Conservation (phyloP, 2,888 invertebrate species). For the Andrena camellia region DNA sequence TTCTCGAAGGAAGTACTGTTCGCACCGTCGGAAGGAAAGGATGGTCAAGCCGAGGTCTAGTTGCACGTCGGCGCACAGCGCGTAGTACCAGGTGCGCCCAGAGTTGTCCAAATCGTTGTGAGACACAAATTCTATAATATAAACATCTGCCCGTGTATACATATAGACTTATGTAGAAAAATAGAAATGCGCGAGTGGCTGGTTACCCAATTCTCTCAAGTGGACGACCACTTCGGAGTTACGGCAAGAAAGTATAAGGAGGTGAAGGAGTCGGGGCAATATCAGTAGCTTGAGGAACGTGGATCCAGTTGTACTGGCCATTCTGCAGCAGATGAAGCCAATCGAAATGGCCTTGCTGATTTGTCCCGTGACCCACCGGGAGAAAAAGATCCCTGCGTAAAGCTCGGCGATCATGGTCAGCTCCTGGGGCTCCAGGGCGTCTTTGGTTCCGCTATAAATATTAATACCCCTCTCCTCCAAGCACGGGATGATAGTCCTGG, state of each 20-base stretch:
- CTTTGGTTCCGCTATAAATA: conserved; percentile 82
- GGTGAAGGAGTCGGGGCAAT: conserved; percentile 83
- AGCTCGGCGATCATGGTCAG: conserved; percentile 84
- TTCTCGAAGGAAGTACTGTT: conserved; percentile 86
- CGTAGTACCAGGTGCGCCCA: conserved; percentile 88
- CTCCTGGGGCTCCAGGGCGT: conserved; percentile 84
- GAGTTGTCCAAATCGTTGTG: conserved; percentile 80
- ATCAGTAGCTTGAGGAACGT: conserved; percentile 78
- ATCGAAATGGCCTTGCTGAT: conserved; percentile 82
- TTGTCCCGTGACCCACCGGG: conserved; percentile 84
- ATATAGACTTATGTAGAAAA: too few relatives aligned
- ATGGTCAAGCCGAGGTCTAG: conserved; percentile 88
- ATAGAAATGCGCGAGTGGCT: too few relatives aligned
- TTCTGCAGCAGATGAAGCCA: conserved; percentile 83
- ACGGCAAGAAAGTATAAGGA: conserved; percentile 82
- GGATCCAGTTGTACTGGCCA: conserved; percentile 82
- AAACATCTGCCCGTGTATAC: too few relatives aligned
- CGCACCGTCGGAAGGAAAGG: conserved; percentile 86
- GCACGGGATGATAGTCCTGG: conserved; percentile 74
- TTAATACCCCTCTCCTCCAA: conserved; percentile 85
- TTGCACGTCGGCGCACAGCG: conserved; percentile 86
- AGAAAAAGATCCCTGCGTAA: conserved; percentile 85
- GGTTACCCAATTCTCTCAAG: conserved; percentile 83
- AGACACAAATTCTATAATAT: conserved; percentile 73
- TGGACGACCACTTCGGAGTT: conserved; percentile 84